Conservation (phyloP, 1,140 invertebrate species). For the Drosophila sproati region DNA sequence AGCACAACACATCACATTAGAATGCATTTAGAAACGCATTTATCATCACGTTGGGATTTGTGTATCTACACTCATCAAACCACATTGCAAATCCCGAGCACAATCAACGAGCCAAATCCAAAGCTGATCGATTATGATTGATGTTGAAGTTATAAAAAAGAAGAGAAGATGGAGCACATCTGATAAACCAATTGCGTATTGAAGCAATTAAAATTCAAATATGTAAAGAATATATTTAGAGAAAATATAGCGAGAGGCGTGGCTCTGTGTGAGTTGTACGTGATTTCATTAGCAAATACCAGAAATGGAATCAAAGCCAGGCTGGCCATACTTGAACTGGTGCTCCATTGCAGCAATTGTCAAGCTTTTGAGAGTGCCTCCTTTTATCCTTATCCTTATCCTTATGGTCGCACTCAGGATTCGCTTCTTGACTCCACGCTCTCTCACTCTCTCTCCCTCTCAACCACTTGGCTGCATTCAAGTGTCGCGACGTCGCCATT, state of each 20-base stretch:
- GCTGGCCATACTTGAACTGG: slow-evolving; percentile 40
- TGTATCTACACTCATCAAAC: slow-evolving; percentile 13
- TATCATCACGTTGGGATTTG: slow-evolving; percentile 62
- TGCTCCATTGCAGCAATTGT: slow-evolving; percentile 41
- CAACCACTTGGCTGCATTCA: slow-evolving; percentile 61
- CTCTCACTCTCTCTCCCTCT: slow-evolving; percentile 3
- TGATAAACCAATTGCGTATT: slow-evolving; percentile 28
- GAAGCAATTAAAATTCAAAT: slow-evolving; percentile 78
- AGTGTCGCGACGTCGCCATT: slow-evolving; percentile 76
- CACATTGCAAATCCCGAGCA: slow-evolving; percentile 27
- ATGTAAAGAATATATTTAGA: slow-evolving; percentile 8
- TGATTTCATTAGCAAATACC: slow-evolving; percentile 73
- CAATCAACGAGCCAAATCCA: slow-evolving; percentile 58
- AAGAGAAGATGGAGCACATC: background rate
- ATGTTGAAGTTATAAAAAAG: slow-evolving; percentile 45
- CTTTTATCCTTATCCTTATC: slow-evolving; percentile 25
- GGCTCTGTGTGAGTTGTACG: slow-evolving; percentile 43
- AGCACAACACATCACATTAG: slow-evolving; percentile 54
- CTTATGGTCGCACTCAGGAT: slow-evolving; percentile 29
- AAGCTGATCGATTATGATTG: slow-evolving; percentile 78
- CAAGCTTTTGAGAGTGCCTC: slow-evolving; percentile 6
- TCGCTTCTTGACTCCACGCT: slow-evolving; percentile 18
- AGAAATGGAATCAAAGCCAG: slow-evolving; percentile 58
- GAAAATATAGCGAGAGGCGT: slow-evolving; percentile 37
- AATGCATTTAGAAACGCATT: slow-evolving; percentile 83